Evolutionary conservation across 2,113 vertebrate species (phyloP).

Genomic region (Aviceda subcristata): DNA sequence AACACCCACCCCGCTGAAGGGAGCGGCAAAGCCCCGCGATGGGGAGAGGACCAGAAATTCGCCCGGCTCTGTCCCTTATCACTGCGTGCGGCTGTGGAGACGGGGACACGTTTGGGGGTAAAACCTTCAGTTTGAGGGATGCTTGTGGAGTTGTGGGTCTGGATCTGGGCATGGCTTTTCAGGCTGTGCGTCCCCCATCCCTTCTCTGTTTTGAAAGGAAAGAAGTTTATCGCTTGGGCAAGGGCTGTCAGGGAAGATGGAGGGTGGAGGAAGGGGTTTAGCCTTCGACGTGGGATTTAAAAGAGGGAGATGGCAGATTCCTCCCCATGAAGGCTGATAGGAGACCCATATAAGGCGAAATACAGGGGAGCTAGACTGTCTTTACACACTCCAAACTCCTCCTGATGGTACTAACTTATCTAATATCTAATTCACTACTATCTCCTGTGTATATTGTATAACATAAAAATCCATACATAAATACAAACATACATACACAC

Average conservation of each 20-base stretch:
- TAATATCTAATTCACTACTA: background rate
- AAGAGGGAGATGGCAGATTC: background rate
- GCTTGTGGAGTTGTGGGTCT: background rate
- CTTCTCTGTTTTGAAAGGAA: background rate
- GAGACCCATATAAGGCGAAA: background rate
- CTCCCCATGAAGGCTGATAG: background rate
- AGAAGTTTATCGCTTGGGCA: background rate
- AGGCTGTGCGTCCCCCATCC: background rate
- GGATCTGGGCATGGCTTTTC: background rate
- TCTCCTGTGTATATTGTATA: accelerated
- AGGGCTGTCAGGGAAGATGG: background rate
- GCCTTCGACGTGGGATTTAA: background rate
- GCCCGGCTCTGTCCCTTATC: background rate
- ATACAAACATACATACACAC: accelerated
- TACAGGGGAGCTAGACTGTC: background rate
- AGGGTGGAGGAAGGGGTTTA: background rate
- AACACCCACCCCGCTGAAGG: background rate
- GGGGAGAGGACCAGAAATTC: background rate
- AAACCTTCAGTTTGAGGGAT: background rate
- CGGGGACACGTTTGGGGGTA: background rate
- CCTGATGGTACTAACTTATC: background rate
- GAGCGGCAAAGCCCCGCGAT: background rate
- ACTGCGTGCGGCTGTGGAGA: background rate
- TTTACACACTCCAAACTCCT: background rate
- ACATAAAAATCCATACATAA: background rate